A percentile compares a stretch with the other conserved stretches of the same genome.
phyloP scores from a whole-genome alignment of 1,140 invertebrate species.

The Sarcophaga bullata region DNA sequence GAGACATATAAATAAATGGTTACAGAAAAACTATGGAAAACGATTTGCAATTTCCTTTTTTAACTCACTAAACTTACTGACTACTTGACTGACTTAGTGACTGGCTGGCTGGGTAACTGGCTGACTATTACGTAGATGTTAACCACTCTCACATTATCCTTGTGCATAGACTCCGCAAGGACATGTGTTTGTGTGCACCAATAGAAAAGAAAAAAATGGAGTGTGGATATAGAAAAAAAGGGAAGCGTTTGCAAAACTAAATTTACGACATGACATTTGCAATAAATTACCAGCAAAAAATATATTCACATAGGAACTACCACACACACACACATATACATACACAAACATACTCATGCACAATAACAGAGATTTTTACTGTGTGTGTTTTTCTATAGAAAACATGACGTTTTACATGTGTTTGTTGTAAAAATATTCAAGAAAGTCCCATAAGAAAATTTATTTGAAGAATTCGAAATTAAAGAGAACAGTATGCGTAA shows the following conservation, averaged over 20 bases:
- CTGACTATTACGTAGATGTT: not conserved
- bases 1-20: conserved; percentile 12
- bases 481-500: too few species aligned
- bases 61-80: too few species aligned
- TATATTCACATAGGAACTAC: not conserved
- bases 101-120: not conserved
- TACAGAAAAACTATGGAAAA: not conserved
- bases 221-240: not conserved
- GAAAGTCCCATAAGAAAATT: not conserved
- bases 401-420: not conserved
- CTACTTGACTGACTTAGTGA: too few species aligned
- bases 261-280: conserved; percentile 26
- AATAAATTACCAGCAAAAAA: conserved; percentile 13
- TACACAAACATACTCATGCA: not conserved
- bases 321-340: too few species aligned
- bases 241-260: conserved; percentile 10
- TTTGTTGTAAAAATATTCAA: not conserved
- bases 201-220: not conserved
- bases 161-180: not conserved
- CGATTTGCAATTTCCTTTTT: conserved; percentile 13
- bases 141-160: not conserved
- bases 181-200: not conserved
- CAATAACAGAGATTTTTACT: not conserved
- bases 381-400: not conserved
- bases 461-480: too few species aligned